A percentile compares a stretch with the other conserved stretches of the same genome.
Conservation (phyloP, 1,140 invertebrate species). For the Calephelis nemesis region DNA sequence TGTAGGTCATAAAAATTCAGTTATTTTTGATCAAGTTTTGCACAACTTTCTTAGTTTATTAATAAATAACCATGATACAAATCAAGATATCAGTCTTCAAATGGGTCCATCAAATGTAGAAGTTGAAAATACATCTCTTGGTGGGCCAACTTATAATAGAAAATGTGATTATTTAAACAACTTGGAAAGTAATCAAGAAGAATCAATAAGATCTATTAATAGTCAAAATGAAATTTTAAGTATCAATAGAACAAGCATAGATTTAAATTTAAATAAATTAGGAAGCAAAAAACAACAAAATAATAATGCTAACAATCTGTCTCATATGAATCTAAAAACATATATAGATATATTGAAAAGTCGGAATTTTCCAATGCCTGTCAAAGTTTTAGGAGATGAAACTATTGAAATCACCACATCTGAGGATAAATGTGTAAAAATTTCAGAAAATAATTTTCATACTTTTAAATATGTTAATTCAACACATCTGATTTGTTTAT, state of each 20-base stretch:
- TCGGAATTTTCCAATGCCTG: not conserved
- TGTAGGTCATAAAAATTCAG: slow-evolving; percentile 25
- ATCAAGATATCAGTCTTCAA: too few relatives aligned
- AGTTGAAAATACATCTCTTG: too few relatives aligned
- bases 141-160: too few relatives aligned
- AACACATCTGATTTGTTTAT: slow-evolving; percentile 3
- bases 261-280: too few relatives aligned
- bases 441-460: slow-evolving; percentile 21
- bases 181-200: too few relatives aligned
- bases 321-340: not conserved
- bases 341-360: not conserved
- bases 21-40: slow-evolving; percentile 24
- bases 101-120: too few relatives aligned
- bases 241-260: too few relatives aligned
- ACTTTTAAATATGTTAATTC: slow-evolving; percentile 17
- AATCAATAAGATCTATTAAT: too few relatives aligned
- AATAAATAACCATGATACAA: not conserved
- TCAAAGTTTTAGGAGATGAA: not conserved
- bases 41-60: slow-evolving; percentile 26
- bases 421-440: not conserved
- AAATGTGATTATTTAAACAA: too few relatives aligned
- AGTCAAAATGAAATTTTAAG: too few relatives aligned
- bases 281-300: too few relatives aligned
- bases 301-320: too few relatives aligned
- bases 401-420: not conserved